Evolutionary conservation across 1,140 invertebrate species (phyloP), one percentile per base, ranked within the genome.

Genomic region (Scylla paramamosain): DNA sequence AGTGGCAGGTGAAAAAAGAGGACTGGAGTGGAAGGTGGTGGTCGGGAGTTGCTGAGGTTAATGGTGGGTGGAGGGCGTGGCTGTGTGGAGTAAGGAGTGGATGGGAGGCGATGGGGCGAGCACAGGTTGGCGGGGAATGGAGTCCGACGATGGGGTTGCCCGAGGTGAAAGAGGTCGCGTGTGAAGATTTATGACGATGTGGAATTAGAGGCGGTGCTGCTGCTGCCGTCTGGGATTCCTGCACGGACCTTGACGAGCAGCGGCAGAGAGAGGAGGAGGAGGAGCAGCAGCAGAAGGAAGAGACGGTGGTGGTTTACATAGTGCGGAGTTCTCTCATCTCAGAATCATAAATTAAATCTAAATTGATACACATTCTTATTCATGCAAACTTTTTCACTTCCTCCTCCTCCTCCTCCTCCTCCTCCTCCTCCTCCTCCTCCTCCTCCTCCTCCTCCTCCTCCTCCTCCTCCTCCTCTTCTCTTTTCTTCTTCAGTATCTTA

Each of bases 331-430:
- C 67, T 77, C 67, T 77, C 67, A 77, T 77, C 67, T n/a, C 67
- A n/a, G 67, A 77, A 77, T 77, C 67, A 77, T 77, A 77, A 77
- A 77, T 77, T 77, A 77, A 77, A 77, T 77, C 67, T 77, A 77
- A 77, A 77, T 77, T 77, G 67, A 77, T 77, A 77, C 67, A 77
- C 67, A 77, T 77, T 77, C 25, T 20, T 77, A 77, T 77, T 77
- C 29, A 45, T 77, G 67, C 67, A 77, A 77, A 77, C 67, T 77
- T 7, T n/a, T 20, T 20, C 20, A 3, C 59, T 16, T 67, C 10
- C 20, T 67, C 59, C 59, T 67, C 20, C 59, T 67, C 59, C 59
- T 67, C 59, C 59, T 20, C 20, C 20, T 67, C 59, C 20, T 67
- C 59, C 59, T 67, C 59, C 20, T 67, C 10, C 14, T 52, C 20